These are phyloP conservation scores for Cephus cinctus DNA, from an alignment of 1,140 invertebrate species.

Conservation along the genomic window DNA sequence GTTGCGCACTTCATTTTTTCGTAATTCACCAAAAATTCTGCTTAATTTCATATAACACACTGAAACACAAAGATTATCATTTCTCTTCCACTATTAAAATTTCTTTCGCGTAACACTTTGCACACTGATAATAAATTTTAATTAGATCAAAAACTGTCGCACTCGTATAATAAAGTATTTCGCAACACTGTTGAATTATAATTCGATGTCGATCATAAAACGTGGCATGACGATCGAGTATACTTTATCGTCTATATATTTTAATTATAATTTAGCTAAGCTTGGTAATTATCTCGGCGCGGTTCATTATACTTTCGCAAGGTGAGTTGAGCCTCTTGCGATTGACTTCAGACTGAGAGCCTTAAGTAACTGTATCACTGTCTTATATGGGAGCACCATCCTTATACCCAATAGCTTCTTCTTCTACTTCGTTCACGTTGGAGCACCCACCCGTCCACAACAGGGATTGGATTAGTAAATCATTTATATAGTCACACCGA, in stretches of 20 bases:
- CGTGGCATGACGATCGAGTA: slow-evolving; percentile 3
- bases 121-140: too few species aligned
- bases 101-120: too few species aligned
- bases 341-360: slow-evolving; percentile 38
- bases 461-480: too few species aligned
- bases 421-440: too few species aligned
- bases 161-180: slow-evolving; percentile 1
- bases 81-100: too few species aligned
- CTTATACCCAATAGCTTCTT: too few species aligned
- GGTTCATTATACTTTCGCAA: slow-evolving; percentile 23
- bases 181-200: neutral
- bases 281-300: slow-evolving; percentile 6
- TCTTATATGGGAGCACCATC: slow-evolving; percentile 38
- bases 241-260: slow-evolving; percentile 3
- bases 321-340: slow-evolving; percentile 27
- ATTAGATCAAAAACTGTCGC: slow-evolving; percentile 1
- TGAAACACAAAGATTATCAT: too few species aligned
- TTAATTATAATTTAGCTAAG: slow-evolving; percentile 16
- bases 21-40: slow-evolving; percentile 3
- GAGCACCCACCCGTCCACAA: too few species aligned
- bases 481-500: too few species aligned
- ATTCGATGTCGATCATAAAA: slow-evolving; percentile 12
- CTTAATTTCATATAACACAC: neutral
- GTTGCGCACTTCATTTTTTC: slow-evolving; percentile 2
- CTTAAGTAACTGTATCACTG: slow-evolving; percentile 40